Conservation (phyloP, 2,888 invertebrate genomes). For the Phengaris alcon region DNA sequence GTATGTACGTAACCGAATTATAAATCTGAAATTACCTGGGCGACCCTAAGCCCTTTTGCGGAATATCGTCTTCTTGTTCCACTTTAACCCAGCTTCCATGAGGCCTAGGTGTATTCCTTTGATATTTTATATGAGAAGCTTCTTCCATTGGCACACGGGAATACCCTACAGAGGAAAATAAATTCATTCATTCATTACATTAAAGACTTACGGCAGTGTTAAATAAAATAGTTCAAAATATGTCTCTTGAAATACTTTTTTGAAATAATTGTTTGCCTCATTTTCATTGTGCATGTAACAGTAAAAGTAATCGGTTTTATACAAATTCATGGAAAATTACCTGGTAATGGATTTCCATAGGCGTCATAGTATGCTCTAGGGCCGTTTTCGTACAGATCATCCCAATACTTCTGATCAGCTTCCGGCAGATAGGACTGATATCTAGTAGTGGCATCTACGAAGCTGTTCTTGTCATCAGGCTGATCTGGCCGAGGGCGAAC, state of each 20-base stretch:
- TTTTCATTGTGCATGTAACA: too few relatives aligned
- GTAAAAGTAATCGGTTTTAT: too few relatives aligned
- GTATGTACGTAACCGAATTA: background rate
- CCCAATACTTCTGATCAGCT: constrained; percentile 68
- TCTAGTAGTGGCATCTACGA: constrained; percentile 44
- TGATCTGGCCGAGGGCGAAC: constrained; percentile 41
- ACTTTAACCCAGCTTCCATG: constrained; percentile 64
- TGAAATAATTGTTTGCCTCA: too few relatives aligned
- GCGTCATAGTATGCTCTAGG: constrained; percentile 72
- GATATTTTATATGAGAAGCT: constrained; percentile 62
- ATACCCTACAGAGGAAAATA: constrained; percentile 53
- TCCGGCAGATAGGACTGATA: constrained; percentile 56
- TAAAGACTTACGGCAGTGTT: too few relatives aligned
- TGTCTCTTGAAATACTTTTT: too few relatives aligned
- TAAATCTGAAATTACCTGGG: constrained; percentile 52
- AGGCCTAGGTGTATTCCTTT: constrained; percentile 58
- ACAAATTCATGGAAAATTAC: constrained; percentile 42
- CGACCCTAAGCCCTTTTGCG: constrained; percentile 66
- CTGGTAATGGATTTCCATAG: constrained; percentile 71
- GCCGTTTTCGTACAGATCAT: constrained; percentile 66
- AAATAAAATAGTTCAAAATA: too few relatives aligned
- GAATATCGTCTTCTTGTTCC: constrained; percentile 56
- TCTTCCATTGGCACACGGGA: constrained; percentile 61
- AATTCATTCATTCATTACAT: too few relatives aligned
- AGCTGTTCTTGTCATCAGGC: constrained; percentile 41